Evolutionary conservation across 2,888 invertebrate genomes (phyloP).

Genomic region (Cyclophora punctaria): DNA sequence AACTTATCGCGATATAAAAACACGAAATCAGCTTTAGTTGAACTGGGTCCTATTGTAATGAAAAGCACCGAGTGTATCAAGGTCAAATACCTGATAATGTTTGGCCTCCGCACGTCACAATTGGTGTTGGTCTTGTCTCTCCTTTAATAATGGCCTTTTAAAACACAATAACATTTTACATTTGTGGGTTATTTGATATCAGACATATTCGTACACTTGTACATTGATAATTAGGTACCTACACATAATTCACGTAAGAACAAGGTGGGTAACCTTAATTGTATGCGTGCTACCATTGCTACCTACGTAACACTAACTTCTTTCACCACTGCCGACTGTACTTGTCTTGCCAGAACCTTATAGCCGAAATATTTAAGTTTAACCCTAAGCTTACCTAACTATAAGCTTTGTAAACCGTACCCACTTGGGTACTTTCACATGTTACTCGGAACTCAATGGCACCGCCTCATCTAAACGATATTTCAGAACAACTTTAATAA

Average conservation of each 20-base stretch:
- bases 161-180: too few species aligned
- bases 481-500: constrained; percentile 8
- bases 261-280: too few species aligned
- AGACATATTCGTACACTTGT: too few species aligned
- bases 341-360: constrained; percentile 18
- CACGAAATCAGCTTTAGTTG: constrained; percentile 21
- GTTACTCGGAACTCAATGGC: constrained; percentile 1
- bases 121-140: constrained; percentile 27
- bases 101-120: constrained; percentile 48
- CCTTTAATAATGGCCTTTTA: too few species aligned
- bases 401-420: constrained; percentile 1
- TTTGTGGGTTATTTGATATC: too few species aligned
- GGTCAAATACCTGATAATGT: constrained; percentile 35
- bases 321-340: constrained; percentile 7
- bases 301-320: constrained; percentile 3
- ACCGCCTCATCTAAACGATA: constrained; percentile 10
- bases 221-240: too few species aligned
- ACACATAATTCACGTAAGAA: too few species aligned
- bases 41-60: constrained; percentile 35
- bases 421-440: not conserved
- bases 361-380: constrained; percentile 4
- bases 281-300: not conserved
- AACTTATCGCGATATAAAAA: too few species aligned
- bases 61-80: constrained; percentile 34
- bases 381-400: not conserved